phyloP scores from a whole-genome alignment of 2,113 vertebrate genomes.

The Hippocampus abdominalis region DNA sequence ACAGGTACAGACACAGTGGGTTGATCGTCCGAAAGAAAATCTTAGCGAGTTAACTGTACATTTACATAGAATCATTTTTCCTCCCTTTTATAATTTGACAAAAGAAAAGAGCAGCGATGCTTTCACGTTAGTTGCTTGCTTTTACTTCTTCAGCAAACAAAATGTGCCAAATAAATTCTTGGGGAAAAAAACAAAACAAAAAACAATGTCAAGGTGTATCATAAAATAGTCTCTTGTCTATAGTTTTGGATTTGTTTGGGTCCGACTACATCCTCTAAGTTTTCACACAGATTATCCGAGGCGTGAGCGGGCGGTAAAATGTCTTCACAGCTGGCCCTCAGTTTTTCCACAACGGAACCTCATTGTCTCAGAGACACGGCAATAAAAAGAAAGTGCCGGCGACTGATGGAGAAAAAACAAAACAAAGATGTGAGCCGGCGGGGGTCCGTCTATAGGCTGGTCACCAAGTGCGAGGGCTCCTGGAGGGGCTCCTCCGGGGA shows the following conservation, averaged over 20 bases:
- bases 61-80: constrained; percentile 93
- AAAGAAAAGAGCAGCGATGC: constrained; percentile 75
- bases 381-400: constrained; percentile 68
- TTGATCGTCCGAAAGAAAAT: constrained; percentile 83
- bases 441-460: constrained; percentile 83
- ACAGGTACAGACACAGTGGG: constrained; percentile 91
- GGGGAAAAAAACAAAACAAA: too few species aligned
- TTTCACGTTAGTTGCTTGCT: constrained; percentile 64
- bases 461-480: constrained; percentile 92
- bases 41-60: constrained; percentile 98
- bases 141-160: constrained; percentile 72
- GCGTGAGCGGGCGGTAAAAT: not conserved
- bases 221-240: constrained; percentile 14
- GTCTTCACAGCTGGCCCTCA: not conserved
- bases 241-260: not conserved
- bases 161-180: constrained; percentile 52
- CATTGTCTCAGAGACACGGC: not conserved
- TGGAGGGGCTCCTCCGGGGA: constrained; percentile 78
- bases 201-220: not conserved
- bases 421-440: constrained; percentile 35
- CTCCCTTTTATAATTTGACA: constrained; percentile 94
- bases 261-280: not conserved
- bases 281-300: not conserved
- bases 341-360: not conserved
- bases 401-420: constrained; percentile 65